Evolutionary conservation across 2,113 vertebrate genomes (phyloP), one percentile per base, ranked within the genome.

Genomic region (Oryctolagus cuniculus): DNA sequence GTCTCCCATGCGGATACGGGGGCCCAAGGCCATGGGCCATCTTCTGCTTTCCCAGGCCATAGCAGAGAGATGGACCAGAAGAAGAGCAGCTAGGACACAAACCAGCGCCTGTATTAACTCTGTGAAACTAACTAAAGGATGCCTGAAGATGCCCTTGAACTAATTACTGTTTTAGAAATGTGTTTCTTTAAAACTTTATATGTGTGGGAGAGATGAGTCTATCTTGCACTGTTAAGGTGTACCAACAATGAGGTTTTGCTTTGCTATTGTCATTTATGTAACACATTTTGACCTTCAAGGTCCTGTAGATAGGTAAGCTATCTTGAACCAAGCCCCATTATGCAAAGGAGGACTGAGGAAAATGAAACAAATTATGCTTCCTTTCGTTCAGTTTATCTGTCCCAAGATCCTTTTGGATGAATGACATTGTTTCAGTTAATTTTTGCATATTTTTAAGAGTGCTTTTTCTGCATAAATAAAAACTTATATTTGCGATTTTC

Each of bases 401-500:
- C 38, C 34, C 72, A 66, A 63, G 80, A 51, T 84, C n/a, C 38
- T 81, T 84, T 51, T 11, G 36, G 44, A 5, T 4, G 70, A 17
- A 24, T 53, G 31, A 79, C 27, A 21, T 16, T 34, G 21, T 19
- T 91, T 89, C 73, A 72, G 31, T 81, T 94, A 38, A 13, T 85
- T 61, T 81, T 24, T 89, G 64, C n/a, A 31, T 49, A 64, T 90
- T 67, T 87, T 92, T 73, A 55, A 34, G 34, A 78, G 8, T 85
- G 24, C 21, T 44, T 51, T 96, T 55, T 87, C 38, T 70, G 25
- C n/a, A 11, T 77, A 74, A 82, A 22, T 77, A 49, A 90, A 86
- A 93, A 69, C 64, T 44, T 34, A 11, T 25, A 49, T 67, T 87
- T 64, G 27, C 38, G 69, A 25, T 80, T 77, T 78, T 93, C 73